Evolutionary conservation across 2,888 invertebrate genomes (phyloP), one percentile per base, ranked within the genome.

Genomic region (Lepidocyrtoides sp.): DNA sequence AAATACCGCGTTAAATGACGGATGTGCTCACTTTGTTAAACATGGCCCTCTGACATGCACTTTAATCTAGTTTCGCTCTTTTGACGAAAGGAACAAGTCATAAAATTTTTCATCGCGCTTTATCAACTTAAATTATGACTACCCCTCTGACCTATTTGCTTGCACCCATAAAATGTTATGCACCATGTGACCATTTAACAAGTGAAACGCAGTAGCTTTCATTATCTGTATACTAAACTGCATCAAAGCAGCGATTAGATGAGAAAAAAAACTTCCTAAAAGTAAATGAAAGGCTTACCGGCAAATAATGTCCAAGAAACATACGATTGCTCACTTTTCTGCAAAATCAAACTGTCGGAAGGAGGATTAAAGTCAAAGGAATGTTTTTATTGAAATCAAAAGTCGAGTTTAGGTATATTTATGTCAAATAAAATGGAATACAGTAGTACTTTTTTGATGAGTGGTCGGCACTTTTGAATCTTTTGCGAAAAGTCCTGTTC

Each of bases 21-120:
- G 14, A 81, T 81, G 57, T 81, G 44, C 29, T 36, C 36, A 60
- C n/a, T 69, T 69, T 48, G 66, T 84, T 84, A 10, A 66, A 66
- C 66, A 51, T 84, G 83, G 83, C 66, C 66, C 17, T 36, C 41
- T 60, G 60, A 82, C 41, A 41, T 60, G 3, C 12, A 41, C 51
- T 66, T 29, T 57, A 81, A 84, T 84, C 66, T 29, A 51, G 26
- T 51, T 69, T 84, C 48, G 32, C 63, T 83, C 83, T 66, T 63
- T 82, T 44, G 14, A 66, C 44, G 41, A 41, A 44, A 82, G 48
- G 29, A 81, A 44, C 66, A 72, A 85, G 84, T 54, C 69, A 54
- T 85, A 85, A 85, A 85, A 85, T 57, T 32, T 86, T 86, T 86
- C 86, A 86, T 75, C 86, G 17, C 72, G 23, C 72, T 75, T 75